A percentile compares a stretch with the other conserved stretches of the same genome.
Evolutionary conservation across 2,797 vertebrate species (phyloP).

Genomic region (Sternotherus odoratus): DNA sequence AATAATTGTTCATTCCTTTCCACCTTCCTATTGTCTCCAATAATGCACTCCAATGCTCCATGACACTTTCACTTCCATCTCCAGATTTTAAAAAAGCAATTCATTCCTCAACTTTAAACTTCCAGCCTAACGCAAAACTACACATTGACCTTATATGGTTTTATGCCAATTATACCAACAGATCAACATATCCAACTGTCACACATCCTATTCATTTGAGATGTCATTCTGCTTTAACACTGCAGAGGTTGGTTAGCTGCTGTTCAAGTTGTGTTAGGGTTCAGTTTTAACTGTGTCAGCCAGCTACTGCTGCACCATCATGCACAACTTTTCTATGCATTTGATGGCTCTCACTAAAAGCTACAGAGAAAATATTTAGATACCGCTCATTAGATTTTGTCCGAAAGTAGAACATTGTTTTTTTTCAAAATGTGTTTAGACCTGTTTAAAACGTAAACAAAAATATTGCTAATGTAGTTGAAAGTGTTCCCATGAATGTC

Average conservation of each 20-base stretch:
- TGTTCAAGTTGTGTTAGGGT: not conserved
- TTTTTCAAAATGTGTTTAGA: not conserved
- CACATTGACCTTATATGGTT: not conserved
- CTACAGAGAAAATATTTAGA: not conserved
- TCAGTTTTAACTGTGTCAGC: not conserved
- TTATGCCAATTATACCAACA: not conserved
- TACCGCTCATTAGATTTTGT: not conserved
- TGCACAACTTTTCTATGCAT: not conserved
- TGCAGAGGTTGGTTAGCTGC: not conserved
- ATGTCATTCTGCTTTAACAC: not conserved
- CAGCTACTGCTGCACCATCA: not conserved
- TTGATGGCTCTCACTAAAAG: not conserved
- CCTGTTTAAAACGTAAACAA: not conserved
- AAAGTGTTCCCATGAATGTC: not conserved
- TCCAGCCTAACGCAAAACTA: not conserved
- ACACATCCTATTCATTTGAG: not conserved
- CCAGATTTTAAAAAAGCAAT: not conserved
- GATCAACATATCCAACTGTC: accelerated
- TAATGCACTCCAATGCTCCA: not conserved
- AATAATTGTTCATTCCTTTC: not conserved
- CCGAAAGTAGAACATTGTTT: not conserved
- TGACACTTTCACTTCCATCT: not conserved
- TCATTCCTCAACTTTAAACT: not conserved
- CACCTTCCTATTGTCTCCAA: not conserved
- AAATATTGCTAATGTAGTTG: not conserved